Evolutionary conservation across 64 coral and sea anemone species (phyloP).

Genomic region (Pachyseris speciosa): DNA sequence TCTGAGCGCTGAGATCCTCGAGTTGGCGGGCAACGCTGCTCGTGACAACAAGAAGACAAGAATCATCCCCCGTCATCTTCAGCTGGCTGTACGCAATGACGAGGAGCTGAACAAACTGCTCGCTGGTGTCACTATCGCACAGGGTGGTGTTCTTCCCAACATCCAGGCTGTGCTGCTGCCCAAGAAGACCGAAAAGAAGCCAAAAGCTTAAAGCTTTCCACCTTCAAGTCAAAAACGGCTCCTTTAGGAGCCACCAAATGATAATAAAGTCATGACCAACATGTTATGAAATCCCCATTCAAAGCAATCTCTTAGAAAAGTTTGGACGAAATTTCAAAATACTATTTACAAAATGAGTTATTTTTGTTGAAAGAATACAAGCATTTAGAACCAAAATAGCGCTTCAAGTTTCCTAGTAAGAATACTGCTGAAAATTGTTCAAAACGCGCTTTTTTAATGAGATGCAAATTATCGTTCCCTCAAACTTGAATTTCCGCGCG

Average conservation of each 20-base stretch:
- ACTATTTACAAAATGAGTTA: no score
- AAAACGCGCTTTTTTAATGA: no score
- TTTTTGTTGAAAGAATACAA: no score
- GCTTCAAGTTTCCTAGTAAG: no score
- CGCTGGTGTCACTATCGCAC: slow-evolving; percentile 10
- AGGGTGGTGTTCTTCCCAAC: slow-evolving; percentile 16
- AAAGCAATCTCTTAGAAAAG: not conserved
- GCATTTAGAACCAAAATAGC: no score
- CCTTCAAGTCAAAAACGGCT: not conserved
- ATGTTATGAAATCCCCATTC: not conserved
- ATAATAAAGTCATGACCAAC: not conserved
- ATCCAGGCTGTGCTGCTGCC: slow-evolving; percentile 17
- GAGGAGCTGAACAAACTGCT: slow-evolving; percentile 24
- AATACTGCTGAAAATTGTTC: no score
- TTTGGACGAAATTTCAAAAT: not conserved
- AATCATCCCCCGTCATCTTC: slow-evolving; percentile 19
- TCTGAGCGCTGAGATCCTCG: slow-evolving; percentile 10
- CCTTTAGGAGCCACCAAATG: slow-evolving; percentile 28
- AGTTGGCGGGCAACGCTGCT: slow-evolving; percentile 39
- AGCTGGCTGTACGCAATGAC: slow-evolving; percentile 12
- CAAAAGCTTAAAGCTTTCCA: not conserved
- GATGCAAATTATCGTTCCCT: not conserved
- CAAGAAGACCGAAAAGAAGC: slow-evolving; percentile 21
- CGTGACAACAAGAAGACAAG: slow-evolving; percentile 38
- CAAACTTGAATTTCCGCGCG: not conserved